phyloP scores from a whole-genome alignment of 2,797 vertebrate species.

The Mycteria americana region DNA sequence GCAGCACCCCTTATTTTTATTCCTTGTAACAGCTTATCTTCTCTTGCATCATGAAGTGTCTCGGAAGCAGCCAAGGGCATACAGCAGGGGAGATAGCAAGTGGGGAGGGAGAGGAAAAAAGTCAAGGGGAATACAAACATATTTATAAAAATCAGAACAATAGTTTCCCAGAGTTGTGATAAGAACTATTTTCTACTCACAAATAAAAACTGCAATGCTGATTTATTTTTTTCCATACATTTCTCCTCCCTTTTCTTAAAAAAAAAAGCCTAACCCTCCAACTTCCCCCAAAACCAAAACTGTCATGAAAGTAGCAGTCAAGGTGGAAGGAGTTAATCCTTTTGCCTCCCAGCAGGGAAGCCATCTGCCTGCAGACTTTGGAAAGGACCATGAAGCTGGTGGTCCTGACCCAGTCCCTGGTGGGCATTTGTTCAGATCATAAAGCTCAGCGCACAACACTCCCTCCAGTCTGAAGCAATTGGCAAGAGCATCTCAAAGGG shows the following conservation, averaged over 20 bases:
- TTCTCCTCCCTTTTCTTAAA: neutral
- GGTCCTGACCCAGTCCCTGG: neutral
- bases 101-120: slow-evolving; percentile 39
- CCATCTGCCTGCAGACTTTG: neutral
- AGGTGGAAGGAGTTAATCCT: slow-evolving; percentile 1
- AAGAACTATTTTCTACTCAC: slow-evolving; percentile 35
- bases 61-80: slow-evolving; percentile 59
- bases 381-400: neutral
- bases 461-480: neutral
- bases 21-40: slow-evolving; percentile 17
- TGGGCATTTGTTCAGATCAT: neutral
- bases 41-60: neutral
- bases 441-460: neutral
- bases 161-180: slow-evolving; percentile 30
- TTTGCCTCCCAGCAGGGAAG: neutral
- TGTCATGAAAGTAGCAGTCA: neutral
- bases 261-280: neutral
- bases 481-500: slow-evolving; percentile 40
- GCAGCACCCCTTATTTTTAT: neutral
- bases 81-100: slow-evolving; percentile 18
- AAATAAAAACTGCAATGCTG: neutral
- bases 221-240: neutral
- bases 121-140: slow-evolving; percentile 52
- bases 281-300: neutral
- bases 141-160: slow-evolving; percentile 67